These are phyloP conservation scores for Oreotrochilus melanogaster DNA, from an alignment of 2,113 vertebrate species.

Conservation along the genomic window DNA sequence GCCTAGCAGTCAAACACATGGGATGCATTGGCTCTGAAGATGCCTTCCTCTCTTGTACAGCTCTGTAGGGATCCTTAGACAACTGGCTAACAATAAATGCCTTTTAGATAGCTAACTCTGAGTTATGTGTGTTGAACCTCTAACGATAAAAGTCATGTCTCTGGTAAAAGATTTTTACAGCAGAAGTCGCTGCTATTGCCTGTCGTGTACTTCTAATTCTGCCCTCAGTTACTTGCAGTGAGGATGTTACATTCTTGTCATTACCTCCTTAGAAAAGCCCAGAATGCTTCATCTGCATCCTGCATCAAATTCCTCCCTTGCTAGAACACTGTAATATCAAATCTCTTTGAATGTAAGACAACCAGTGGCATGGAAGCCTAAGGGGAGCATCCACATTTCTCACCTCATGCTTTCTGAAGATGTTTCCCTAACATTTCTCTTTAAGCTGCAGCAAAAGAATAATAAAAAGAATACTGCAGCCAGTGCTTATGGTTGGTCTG, in stretches of 20 bases:
- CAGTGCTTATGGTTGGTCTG: background rate
- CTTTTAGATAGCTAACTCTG: background rate
- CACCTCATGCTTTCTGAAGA: background rate
- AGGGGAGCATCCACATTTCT: background rate
- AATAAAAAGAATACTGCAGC: background rate
- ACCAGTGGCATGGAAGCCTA: background rate
- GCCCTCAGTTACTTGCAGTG: background rate
- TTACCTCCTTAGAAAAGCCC: background rate
- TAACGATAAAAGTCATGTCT: background rate
- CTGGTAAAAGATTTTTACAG: background rate
- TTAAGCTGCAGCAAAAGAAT: background rate
- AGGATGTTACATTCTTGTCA: background rate
- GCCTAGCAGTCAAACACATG: background rate
- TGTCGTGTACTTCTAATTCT: background rate
- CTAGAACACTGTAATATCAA: background rate
- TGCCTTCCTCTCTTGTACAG: background rate
- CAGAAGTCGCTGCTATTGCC: background rate
- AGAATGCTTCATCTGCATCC: background rate
- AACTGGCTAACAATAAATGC: background rate
- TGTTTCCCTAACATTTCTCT: background rate
- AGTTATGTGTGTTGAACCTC: accelerated
- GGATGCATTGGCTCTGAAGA: background rate
- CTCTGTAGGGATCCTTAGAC: background rate
- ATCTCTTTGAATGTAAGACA: background rate
- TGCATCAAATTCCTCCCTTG: background rate